These are phyloP conservation scores for Tetramorium simillimum DNA, from an alignment of 1,140 invertebrate species.

Conservation along the genomic window DNA sequence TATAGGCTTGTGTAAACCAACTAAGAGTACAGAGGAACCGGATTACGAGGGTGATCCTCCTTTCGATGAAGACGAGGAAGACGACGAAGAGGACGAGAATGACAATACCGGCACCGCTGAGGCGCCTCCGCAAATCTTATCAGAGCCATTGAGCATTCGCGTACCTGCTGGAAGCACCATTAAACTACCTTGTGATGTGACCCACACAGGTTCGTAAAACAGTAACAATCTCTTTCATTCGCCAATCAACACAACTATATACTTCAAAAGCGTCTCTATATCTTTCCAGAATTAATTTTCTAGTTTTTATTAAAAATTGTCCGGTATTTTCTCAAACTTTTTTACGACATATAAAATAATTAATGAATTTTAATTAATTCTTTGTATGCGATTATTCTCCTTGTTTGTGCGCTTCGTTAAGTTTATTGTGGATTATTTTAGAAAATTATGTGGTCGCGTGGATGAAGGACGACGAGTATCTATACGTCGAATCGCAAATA, in stretches of 20 bases:
- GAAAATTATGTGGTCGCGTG: slow-evolving; percentile 65
- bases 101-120: slow-evolving; percentile 28
- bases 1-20: slow-evolving; percentile 74
- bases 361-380: not conserved
- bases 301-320: not conserved
- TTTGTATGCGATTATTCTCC: not conserved
- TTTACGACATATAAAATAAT: not conserved
- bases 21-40: slow-evolving; percentile 52
- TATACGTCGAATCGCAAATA: slow-evolving; percentile 52
- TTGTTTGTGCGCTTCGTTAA: not conserved
- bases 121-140: slow-evolving; percentile 64
- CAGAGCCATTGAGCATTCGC: slow-evolving; percentile 48
- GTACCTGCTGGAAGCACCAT: slow-evolving; percentile 67
- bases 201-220: slow-evolving; percentile 70
- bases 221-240: not conserved
- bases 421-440: slow-evolving; percentile 41
- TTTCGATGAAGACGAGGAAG: slow-evolving; percentile 65
- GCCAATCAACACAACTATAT: too few species aligned
- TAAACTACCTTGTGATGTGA: slow-evolving; percentile 70
- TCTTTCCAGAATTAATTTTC: not conserved
- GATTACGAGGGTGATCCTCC: slow-evolving; percentile 66
- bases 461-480: slow-evolving; percentile 64
- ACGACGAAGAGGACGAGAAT: slow-evolving; percentile 52
- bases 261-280: not conserved
- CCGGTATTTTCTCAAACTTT: not conserved